These are phyloP conservation scores for Adela reaumurella DNA, from an alignment of 2,888 invertebrate species.

Conservation along the genomic window DNA sequence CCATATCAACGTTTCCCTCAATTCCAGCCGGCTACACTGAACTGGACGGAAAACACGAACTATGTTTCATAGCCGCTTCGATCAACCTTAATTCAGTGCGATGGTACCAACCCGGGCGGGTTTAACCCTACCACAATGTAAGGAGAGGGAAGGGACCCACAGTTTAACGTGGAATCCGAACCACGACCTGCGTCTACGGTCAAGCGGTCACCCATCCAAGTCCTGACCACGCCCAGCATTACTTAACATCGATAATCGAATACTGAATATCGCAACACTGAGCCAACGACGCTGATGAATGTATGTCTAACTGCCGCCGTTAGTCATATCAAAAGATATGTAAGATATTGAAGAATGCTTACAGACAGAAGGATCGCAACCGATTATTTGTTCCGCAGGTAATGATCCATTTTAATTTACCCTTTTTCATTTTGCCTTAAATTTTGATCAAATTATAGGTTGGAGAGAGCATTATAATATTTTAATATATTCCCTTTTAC, in stretches of 20 bases:
- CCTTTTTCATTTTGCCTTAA: slow-evolving; percentile 44
- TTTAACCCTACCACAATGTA: not conserved
- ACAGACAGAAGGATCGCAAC: not conserved
- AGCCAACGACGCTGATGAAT: not conserved
- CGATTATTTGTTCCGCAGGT: slow-evolving; percentile 11
- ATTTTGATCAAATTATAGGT: slow-evolving; percentile 56
- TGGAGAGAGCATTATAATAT: slow-evolving; percentile 48
- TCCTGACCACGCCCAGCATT: not conserved
- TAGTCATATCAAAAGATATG: no score
- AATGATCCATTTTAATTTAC: slow-evolving; percentile 46
- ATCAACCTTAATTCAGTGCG: not conserved
- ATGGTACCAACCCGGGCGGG: not conserved
- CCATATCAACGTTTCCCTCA: not conserved
- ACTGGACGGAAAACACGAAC: not conserved
- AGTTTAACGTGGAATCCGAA: not conserved
- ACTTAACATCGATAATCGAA: not conserved
- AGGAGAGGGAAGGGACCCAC: not conserved
- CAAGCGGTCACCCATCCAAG: not conserved
- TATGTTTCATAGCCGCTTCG: not conserved
- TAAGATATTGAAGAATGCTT: no score
- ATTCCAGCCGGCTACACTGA: not conserved
- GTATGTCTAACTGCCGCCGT: no score
- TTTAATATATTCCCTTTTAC: slow-evolving; percentile 39
- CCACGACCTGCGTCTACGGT: not conserved
- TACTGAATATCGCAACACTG: not conserved